Base-by-base conservation (phyloP, 2,888 invertebrate genomes). In the Nomada lathburiana region DNA sequence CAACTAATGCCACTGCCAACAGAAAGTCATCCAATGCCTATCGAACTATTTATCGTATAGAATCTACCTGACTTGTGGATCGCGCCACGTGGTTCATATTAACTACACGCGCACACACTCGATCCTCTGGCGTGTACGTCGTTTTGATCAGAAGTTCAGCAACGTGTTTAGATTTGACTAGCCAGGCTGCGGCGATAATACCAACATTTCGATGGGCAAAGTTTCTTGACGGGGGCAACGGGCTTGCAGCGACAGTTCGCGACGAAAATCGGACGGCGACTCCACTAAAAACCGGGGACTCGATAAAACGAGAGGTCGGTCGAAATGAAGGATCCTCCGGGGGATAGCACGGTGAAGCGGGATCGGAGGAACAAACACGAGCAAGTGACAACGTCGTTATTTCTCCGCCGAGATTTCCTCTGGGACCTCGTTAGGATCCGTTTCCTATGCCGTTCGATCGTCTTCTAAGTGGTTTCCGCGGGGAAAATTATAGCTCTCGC, bases 401-500 rank as follows among this genome's bases (percentile, higher is more conserved):
- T 86, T 84, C 88, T 71, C 78, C 65, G 63, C 57, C 74, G 69
- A 84, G 87, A 87, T 87, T 88, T 87, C 87, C 87, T 87, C 68
- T 42, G 88, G 86, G 87, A 88, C 64, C 85, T 88, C 85, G 84
- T 87, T 87, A 88, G 72, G 79, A 79, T 75, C 68, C 81, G 79
- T 81, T 83, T 81, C 75, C 86, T 36, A 23, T 55, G 71, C 55
- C 29, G 71, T 53, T 67, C 86, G 80, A 80, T 83, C 72, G 80
- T 20, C 68, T 72, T 65, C 60, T 59, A 74, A 84, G 60, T 64
- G 69, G 60, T 52, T 69, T 60, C 73, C 9, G 18, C 36, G 42
- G 2, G 63, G 50, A 62, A 44, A 64, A 67, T 65, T 52, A 77
- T 44, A 55, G 62, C 36, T 36, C 52, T 55, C 36, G 36, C 13